Conservation (phyloP, 2,113 vertebrate species). For the Mellivora capensis region DNA sequence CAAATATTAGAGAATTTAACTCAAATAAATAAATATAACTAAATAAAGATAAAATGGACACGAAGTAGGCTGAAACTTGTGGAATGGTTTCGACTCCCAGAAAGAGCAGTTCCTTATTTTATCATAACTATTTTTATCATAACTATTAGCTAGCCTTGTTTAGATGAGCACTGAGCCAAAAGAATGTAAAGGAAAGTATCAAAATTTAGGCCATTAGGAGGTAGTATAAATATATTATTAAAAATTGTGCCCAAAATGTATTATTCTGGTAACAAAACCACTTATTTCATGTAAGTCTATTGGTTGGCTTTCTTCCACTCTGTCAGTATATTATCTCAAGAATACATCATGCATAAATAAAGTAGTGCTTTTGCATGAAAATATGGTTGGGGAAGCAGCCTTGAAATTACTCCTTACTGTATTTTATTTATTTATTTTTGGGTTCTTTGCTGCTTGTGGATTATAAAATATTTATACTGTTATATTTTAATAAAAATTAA, state of each 20-base stretch:
- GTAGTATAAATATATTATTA: background rate
- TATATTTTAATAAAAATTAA: background rate
- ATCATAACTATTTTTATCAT: background rate
- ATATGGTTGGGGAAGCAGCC: background rate
- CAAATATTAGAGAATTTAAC: background rate
- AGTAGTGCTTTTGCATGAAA: rapidly evolving
- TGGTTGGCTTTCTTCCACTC: background rate
- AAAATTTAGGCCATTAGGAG: background rate
- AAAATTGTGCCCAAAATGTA: background rate
- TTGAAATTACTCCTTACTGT: background rate
- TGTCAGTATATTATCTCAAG: background rate
- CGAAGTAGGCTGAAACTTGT: background rate
- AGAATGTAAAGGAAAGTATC: background rate
- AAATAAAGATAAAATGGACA: background rate
- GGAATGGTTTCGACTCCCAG: background rate
- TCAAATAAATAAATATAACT: too few relatives aligned
- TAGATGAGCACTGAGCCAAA: background rate
- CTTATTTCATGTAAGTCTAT: background rate
- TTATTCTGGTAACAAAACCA: background rate
- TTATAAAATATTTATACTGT: background rate
- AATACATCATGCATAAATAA: background rate
- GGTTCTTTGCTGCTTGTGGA: background rate
- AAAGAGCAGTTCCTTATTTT: background rate
- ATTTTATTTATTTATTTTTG: background rate
- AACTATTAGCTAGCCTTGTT: background rate